These are phyloP conservation scores for Calameuta pallipes DNA, from an alignment of 2,888 invertebrate species.

Conservation along the genomic window DNA sequence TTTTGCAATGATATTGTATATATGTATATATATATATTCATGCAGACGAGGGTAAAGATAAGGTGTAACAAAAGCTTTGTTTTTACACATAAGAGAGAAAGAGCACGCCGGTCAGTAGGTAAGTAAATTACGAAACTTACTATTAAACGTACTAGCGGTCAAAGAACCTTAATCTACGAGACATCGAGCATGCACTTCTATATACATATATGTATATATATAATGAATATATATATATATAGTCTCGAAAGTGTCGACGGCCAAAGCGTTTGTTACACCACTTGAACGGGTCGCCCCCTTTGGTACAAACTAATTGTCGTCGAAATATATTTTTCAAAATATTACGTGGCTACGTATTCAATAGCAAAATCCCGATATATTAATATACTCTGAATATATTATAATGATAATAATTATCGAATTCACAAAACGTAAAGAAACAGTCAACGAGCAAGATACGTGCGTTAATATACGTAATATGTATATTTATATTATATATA, in stretches of 20 bases:
- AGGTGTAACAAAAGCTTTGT: slow-evolving; percentile 48
- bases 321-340: neutral
- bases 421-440: slow-evolving; percentile 32
- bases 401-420: slow-evolving; percentile 30
- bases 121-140: neutral
- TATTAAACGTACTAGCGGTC: neutral
- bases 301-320: neutral
- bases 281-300: neutral
- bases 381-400: slow-evolving; percentile 24
- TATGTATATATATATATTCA: slow-evolving; percentile 33
- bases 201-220: neutral
- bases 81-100: neutral
- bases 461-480: slow-evolving; percentile 34
- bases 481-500: slow-evolving; percentile 7
- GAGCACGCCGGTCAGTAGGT: neutral
- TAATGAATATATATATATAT: slow-evolving; percentile 20
- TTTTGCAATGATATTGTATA: neutral
- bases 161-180: neutral
- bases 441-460: slow-evolving; percentile 49
- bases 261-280: slow-evolving; percentile 38
- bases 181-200: neutral
- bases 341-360: neutral
- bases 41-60: slow-evolving; percentile 58
- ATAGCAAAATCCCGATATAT: slow-evolving; percentile 16
- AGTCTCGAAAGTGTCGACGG: slow-evolving; percentile 20